A percentile compares a stretch with the other conserved stretches of the same genome.
Evolutionary conservation across 2,113 vertebrate species (phyloP).

Genomic region (Gadus chalcogrammus): DNA sequence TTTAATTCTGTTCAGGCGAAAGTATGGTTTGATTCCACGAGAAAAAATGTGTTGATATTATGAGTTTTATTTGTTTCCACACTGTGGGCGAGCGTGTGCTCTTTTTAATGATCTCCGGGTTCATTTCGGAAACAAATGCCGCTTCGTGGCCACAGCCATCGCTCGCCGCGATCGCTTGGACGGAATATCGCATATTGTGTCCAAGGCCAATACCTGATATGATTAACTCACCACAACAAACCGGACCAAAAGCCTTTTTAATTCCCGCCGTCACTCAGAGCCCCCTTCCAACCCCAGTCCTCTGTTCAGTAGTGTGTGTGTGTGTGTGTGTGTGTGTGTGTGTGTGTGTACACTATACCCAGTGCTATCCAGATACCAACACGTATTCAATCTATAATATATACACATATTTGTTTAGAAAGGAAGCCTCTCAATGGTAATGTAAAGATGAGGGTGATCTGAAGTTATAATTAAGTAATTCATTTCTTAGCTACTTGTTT

Average conservation of each 20-base stretch:
- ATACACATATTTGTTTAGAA: neutral
- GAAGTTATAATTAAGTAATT: no score
- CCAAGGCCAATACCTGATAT: neutral
- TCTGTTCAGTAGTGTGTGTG: neutral
- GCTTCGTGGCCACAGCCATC: neutral
- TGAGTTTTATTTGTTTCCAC: slow-evolving; percentile 1
- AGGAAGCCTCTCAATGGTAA: neutral
- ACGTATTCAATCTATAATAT: neutral
- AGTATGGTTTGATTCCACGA: no score
- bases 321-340: no score
- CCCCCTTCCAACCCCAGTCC: neutral
- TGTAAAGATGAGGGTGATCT: neutral
- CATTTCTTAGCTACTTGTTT: no score
- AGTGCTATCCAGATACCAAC: neutral
- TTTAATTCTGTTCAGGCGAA: no score
- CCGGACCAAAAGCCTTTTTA: neutral
- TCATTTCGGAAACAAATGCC: neutral
- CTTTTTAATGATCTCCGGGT: neutral
- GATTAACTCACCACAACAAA: neutral
- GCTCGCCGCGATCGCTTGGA: neutral
- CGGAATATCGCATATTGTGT: neutral
- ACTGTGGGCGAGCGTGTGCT: neutral
- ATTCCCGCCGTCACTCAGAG: neutral
- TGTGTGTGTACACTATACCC: neutral
- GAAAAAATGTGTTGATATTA: neutral